phyloP scores from a whole-genome alignment of 2,888 invertebrate genomes.

The Cataglyphis albicans region DNA sequence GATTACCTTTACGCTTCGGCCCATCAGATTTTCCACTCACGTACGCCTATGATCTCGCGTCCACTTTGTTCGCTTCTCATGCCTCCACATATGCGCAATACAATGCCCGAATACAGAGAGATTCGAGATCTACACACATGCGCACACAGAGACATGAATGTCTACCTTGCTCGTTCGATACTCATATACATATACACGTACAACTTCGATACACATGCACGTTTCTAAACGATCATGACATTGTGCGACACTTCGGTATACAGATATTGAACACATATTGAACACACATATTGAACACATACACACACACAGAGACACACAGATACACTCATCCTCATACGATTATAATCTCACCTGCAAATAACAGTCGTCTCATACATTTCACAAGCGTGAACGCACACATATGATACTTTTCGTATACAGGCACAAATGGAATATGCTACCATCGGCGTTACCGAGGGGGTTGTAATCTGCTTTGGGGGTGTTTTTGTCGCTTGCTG shows the following conservation, averaged over 20 bases:
- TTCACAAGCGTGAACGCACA: constrained; percentile 2
- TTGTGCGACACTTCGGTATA: constrained; percentile 1
- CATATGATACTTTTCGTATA: neutral
- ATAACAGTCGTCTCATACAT: constrained; percentile 21
- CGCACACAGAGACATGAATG: neutral
- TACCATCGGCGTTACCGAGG: neutral
- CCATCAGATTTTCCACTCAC: constrained; percentile 50
- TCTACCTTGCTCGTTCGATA: constrained; percentile 37
- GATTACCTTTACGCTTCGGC: constrained; percentile 57
- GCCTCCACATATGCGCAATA: neutral
- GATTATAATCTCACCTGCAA: constrained; percentile 22
- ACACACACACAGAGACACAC: constrained; percentile 8
- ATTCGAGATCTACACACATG: neutral
- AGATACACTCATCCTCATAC: neutral
- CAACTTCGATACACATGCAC: neutral
- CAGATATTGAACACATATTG: constrained; percentile 38
- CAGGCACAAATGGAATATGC: constrained; percentile 20
- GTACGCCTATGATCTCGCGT: constrained; percentile 42
- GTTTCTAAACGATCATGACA: constrained; percentile 27
- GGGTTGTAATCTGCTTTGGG: constrained; percentile 63
- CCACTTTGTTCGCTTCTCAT: constrained; percentile 40
- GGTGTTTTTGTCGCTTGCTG: constrained; percentile 55
- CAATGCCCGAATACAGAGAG: neutral
- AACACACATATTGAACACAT: neutral
- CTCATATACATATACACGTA: neutral